Evolutionary conservation across 2,797 vertebrate species (phyloP), one percentile per base, ranked within the genome.

Genomic region (Notolabrus celidotus): DNA sequence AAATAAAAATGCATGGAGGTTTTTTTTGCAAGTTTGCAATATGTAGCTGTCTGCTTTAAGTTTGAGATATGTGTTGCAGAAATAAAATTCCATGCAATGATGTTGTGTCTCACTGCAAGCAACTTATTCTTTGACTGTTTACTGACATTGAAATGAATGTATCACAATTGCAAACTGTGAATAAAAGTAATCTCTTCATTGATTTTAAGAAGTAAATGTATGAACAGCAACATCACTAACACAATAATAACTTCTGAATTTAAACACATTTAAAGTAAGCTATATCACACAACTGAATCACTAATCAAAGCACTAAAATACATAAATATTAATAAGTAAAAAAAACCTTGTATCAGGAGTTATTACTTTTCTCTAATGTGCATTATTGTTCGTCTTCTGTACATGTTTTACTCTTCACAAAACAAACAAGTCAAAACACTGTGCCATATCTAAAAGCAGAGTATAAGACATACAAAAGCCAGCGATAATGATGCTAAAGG

Each of bases 61-160:
- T 72, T 71, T 66, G 23, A 75, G 49, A 61, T 15, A 27, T 1
- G 36, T 72, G 45, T 57, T 67, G 45, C 31, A 51, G 6, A 63
- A 69, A 71, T 62, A 61, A 78, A 70, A 69, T 11, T 22, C 71
- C 76, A 80, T 88, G 81, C 82, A 84, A 55, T 63, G 27, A 80
- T 31, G 11, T 39, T 45, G 27, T 67, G 23, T 42, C 36, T 65
- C 67, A 29, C 20, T 54, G 60, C 52, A 80, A 80, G 67, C 31
- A 66, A 45, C 38, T 33, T 41, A 66, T 39, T 2, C 12, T 80
- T 70, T 80, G 12, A 71, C n/a, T 74, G 59, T 72, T 78, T 46
- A 66, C 70, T 67, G 70, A 83, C 68, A 74, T 78, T 70, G 53
- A 81, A 82, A 85, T 78, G 69, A 88, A 91, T 89, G 86, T 89